Percentiles rank a stretch among this genome's conserved stretches.
Evolutionary conservation across 2,113 vertebrate species (phyloP).

Genomic region (Ancistrus triradiatus): DNA sequence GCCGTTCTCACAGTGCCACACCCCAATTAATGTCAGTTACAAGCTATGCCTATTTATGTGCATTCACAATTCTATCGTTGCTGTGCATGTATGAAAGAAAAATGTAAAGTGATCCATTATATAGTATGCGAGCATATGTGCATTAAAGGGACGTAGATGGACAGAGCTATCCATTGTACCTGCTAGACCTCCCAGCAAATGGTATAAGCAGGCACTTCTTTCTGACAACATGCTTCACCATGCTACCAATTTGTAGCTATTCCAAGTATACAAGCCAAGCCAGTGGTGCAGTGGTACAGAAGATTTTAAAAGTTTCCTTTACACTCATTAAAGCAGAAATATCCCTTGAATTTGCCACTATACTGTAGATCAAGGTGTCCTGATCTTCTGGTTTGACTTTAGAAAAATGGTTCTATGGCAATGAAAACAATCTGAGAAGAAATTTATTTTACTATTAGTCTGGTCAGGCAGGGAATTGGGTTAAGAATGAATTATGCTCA

Average conservation of each 20-base stretch:
- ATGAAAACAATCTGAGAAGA: conserved; percentile 6
- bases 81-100: background rate
- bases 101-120: conserved; percentile 3
- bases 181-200: conserved; percentile 2
- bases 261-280: conserved; percentile 15
- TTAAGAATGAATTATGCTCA: background rate
- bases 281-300: background rate
- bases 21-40: conserved; percentile 11
- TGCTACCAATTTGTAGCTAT: conserved; percentile 20
- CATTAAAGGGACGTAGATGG: background rate
- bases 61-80: conserved; percentile 9
- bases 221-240: conserved; percentile 22
- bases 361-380: background rate
- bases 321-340: background rate
- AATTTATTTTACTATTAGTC: conserved; percentile 12
- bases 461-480: conserved; percentile 10
- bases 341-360: background rate
- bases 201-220: conserved; percentile 5
- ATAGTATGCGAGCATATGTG: background rate
- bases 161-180: background rate
- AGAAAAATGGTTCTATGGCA: conserved; percentile 6
- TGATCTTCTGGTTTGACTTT: background rate
- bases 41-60: conserved; percentile 22
- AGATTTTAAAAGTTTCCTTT: conserved; percentile 11
- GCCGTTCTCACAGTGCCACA: conserved; percentile 22